Evolutionary conservation across 2,797 vertebrate genomes (phyloP), one percentile per base, ranked within the genome.

Genomic region (Typhlichthys eigenmanni): DNA sequence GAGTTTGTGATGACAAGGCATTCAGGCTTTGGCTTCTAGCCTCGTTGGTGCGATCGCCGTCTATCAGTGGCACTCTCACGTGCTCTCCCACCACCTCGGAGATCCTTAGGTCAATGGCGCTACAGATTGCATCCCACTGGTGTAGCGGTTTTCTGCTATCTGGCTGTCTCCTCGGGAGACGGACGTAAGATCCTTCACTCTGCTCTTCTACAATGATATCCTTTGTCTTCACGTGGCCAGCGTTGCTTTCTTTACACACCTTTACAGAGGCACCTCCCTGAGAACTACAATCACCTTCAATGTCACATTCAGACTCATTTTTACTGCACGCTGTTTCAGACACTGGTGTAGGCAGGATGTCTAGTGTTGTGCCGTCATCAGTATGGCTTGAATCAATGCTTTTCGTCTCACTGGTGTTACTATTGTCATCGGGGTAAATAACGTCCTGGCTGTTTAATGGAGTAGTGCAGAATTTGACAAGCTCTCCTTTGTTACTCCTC

Each of bases 51-150:
- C 16, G 13, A 46, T 51, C 13, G 5, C 52, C 52, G 32, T 60
- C 62, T 45, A 50, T 61, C 49, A 81, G 3, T 29, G 88, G 83
- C 66, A 78, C 19, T 13, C 71, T 75, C 58, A 87, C 58, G 54
- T 91, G 89, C 68, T 92, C 88, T 68, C 89, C 89, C 43, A 92
- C 89, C 55, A 92, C 87, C 76, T 92, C 87, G 10, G 91, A 90
- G 68, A 93, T 93, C 62, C 92, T 90, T 55, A 89, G 75, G 79
- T 92, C 91, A 74, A 92, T 89, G 29, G 87, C 79, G 4, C 75
- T 85, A 38, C 84, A 86, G 57, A 89, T 89, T 19, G 81, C 80
- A 51, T 87, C 80, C 8, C 86, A 87, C 54, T 76, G 85, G 62
- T 74, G 71, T 2, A 24, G 1, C 45, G 77, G 74, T 49, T 74